phyloP scores from a whole-genome alignment of 2,888 invertebrate genomes.

The Chymomyza procnemis region DNA sequence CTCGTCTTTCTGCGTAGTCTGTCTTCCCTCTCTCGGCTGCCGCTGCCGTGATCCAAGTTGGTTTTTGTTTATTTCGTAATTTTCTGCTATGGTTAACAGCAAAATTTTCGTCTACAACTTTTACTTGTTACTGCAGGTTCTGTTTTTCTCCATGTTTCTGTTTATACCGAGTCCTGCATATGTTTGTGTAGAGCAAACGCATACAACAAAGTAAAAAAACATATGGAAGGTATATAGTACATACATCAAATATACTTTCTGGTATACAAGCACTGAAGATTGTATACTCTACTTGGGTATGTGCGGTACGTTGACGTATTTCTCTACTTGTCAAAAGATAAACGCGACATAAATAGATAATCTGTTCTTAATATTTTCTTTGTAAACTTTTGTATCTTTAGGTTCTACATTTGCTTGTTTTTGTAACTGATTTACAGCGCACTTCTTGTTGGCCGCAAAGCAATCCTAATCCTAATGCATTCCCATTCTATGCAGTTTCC shows the following conservation, averaged over 20 bases:
- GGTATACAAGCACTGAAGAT: background rate
- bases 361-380: no score
- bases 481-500: no score
- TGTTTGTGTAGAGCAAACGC: slow-evolving; percentile 4
- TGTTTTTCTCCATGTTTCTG: background rate
- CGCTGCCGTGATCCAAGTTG: background rate
- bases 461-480: no score
- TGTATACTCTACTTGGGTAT: no score
- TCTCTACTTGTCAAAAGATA: no score
- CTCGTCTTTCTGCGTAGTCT: background rate
- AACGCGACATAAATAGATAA: no score
- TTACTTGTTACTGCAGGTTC: background rate
- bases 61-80: background rate
- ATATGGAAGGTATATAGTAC: no score
- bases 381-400: no score
- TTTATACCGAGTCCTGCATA: slow-evolving; percentile 7
- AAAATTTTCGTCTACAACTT: background rate
- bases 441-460: no score
- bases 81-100: slow-evolving; percentile 2
- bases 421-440: no score
- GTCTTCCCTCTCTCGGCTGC: background rate
- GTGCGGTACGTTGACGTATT: no score
- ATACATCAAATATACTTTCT: background rate
- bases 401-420: no score
- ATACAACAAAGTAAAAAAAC: background rate